These are phyloP conservation scores for Ptilonorhynchus violaceus DNA, from an alignment of 2,113 vertebrate genomes.

Conservation along the genomic window DNA sequence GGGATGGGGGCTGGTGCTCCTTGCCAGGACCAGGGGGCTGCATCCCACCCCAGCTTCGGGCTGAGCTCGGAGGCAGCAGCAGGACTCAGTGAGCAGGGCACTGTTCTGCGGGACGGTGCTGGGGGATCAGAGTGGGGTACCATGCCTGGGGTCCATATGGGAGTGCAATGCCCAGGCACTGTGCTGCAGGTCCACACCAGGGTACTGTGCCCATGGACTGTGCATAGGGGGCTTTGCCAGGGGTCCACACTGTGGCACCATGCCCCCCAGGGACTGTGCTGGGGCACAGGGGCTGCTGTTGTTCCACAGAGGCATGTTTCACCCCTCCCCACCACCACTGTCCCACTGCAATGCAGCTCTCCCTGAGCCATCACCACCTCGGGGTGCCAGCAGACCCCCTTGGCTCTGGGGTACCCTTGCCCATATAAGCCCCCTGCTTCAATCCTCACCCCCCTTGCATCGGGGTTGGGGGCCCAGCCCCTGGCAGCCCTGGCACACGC, in stretches of 20 bases:
- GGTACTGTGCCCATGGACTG: accelerated
- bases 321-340: not conserved
- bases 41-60: accelerated
- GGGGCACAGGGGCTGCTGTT: not conserved
- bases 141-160: accelerated
- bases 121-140: accelerated
- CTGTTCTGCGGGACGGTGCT: not conserved
- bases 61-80: not conserved
- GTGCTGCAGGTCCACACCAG: accelerated
- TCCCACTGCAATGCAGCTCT: accelerated
- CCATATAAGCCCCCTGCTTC: not conserved
- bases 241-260: accelerated
- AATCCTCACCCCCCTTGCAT: not conserved
- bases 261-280: not conserved
- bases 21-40: not conserved
- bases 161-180: not conserved
- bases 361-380: accelerated
- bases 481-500: not conserved
- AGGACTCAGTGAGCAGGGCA: accelerated
- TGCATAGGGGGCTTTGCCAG: not conserved
- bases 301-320: not conserved
- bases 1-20: not conserved
- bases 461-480: not conserved
- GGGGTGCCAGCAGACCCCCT: not conserved
- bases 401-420: accelerated